These are phyloP conservation scores for Sus cebifrons DNA, from an alignment of 2,797 vertebrate genomes.

Conservation along the genomic window DNA sequence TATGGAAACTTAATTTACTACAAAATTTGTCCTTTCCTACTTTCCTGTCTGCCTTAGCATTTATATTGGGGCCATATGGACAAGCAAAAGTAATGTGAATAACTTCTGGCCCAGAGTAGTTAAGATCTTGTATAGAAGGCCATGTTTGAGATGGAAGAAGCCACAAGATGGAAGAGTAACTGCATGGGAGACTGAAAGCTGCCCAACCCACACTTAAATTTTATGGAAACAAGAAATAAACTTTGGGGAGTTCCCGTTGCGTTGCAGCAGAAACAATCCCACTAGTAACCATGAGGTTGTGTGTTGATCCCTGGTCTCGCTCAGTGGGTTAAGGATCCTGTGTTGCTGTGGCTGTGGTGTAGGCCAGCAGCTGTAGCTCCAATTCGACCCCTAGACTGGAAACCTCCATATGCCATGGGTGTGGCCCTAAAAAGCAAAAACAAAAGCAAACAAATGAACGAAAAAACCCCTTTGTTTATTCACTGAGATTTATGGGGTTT, in stretches of 20 bases:
- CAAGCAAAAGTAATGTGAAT: conserved; percentile 59
- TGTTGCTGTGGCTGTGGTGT: too few relatives aligned
- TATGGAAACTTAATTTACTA: conserved; percentile 47
- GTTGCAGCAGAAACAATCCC: too few relatives aligned
- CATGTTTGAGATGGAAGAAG: conserved; percentile 17
- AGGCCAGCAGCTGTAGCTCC: too few relatives aligned
- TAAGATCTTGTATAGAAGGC: background rate
- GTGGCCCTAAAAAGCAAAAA: too few relatives aligned
- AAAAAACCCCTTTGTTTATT: background rate
- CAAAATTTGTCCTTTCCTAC: conserved; percentile 25
- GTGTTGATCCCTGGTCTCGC: too few relatives aligned
- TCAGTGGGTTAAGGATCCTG: too few relatives aligned
- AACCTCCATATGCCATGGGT: too few relatives aligned
- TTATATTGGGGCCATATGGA: background rate
- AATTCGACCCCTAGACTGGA: too few relatives aligned
- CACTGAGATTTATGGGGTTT: background rate
- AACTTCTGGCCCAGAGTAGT: background rate
- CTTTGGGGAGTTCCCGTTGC: too few relatives aligned
- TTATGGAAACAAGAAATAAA: conserved; percentile 28
- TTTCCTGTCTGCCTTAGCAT: background rate
- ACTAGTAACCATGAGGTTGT: too few relatives aligned
- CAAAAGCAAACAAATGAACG: too few relatives aligned
- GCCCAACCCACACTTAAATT: background rate
- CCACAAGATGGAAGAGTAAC: conserved; percentile 10
- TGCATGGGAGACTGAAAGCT: conserved; percentile 13